phyloP scores from a whole-genome alignment of 2,113 vertebrate genomes.

The Syrmaticus mikado region DNA sequence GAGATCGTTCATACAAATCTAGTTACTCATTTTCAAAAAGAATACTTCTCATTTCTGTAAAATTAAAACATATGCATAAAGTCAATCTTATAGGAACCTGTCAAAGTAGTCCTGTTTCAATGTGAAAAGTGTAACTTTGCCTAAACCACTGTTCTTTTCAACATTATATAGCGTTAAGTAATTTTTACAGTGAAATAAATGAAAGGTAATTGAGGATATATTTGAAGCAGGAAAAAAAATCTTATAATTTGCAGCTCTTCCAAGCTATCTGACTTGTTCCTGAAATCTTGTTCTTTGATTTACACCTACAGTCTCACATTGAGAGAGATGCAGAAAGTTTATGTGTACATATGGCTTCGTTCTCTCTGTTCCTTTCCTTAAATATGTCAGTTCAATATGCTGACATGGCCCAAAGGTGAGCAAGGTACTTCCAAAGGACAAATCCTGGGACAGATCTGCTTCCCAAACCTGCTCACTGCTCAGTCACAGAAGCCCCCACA shows the following conservation, averaged over 20 bases:
- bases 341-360: neutral
- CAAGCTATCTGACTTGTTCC: neutral
- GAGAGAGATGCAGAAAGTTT: neutral
- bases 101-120: slow-evolving; percentile 3
- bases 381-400: neutral
- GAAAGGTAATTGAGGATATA: neutral
- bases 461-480: neutral
- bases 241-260: neutral
- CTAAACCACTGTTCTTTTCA: slow-evolving; percentile 24
- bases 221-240: neutral
- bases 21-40: slow-evolving; percentile 1
- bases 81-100: slow-evolving; percentile 1
- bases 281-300: neutral
- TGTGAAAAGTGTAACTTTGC: neutral
- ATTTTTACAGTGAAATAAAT: slow-evolving; percentile 15
- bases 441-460: neutral
- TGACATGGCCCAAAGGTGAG: neutral
- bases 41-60: neutral
- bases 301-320: neutral
- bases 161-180: neutral
- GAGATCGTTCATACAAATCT: neutral
- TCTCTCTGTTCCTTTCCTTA: neutral
- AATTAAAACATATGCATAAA: slow-evolving; percentile 1
- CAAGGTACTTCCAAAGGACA: neutral
- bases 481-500: neutral